Conservation (phyloP, 1,140 invertebrate species). For the Achatina immaculata region DNA sequence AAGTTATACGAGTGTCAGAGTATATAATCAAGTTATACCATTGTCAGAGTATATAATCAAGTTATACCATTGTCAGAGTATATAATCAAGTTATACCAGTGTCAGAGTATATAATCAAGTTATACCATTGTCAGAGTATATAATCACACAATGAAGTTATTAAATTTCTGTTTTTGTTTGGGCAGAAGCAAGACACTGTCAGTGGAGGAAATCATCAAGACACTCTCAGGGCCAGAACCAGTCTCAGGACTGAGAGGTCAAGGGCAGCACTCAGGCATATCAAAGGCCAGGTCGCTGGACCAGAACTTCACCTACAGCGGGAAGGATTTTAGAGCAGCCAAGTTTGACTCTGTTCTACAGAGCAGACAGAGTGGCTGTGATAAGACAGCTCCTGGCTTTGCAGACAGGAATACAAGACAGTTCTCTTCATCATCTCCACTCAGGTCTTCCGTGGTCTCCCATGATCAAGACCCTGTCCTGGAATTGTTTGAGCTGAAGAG, state of each 20-base stretch:
- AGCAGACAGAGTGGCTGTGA: background rate
- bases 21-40: too few relatives aligned
- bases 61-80: too few relatives aligned
- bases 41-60: too few relatives aligned
- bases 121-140: too few relatives aligned
- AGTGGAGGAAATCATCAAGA: background rate
- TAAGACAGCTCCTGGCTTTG: background rate
- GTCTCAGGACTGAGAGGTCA: background rate
- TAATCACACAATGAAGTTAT: too few relatives aligned
- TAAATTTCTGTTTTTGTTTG: background rate
- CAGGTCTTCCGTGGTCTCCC: background rate
- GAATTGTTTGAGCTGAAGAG: conserved; percentile 4
- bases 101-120: too few relatives aligned
- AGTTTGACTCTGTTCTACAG: background rate
- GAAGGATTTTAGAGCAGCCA: too few relatives aligned
- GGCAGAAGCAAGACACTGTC: background rate
- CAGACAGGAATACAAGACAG: background rate
- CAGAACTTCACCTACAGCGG: too few relatives aligned
- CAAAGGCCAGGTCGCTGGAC: too few relatives aligned
- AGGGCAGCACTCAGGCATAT: too few relatives aligned
- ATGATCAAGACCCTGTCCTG: background rate
- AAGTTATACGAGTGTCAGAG: too few relatives aligned
- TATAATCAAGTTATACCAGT: too few relatives aligned
- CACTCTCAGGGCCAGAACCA: background rate
- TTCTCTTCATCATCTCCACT: background rate